phyloP scores from a whole-genome alignment of 2,888 invertebrate species.

The Myopa tessellatipennis region DNA sequence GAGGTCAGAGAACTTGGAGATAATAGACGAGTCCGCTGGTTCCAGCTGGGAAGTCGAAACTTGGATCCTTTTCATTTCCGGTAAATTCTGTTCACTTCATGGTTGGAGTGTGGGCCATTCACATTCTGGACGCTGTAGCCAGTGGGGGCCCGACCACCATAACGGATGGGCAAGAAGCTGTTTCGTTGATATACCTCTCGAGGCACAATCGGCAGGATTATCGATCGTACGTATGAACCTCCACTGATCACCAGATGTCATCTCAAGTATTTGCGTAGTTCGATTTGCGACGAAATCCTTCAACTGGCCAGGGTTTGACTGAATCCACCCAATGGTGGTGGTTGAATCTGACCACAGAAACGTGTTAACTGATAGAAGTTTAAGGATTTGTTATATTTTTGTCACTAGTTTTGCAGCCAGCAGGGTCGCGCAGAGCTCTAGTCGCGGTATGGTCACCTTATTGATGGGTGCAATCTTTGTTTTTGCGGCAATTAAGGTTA shows the following conservation, averaged over 20 bases:
- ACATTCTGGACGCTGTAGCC: neutral
- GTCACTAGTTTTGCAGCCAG: slow-evolving; percentile 9
- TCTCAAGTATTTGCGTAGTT: neutral
- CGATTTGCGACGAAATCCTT: slow-evolving; percentile 1
- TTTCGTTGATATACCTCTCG: neutral
- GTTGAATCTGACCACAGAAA: slow-evolving; percentile 25
- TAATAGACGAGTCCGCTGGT: neutral
- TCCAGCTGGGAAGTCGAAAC: neutral
- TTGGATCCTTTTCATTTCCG: neutral
- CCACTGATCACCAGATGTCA: slow-evolving; percentile 2
- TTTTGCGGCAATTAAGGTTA: slow-evolving; percentile 13
- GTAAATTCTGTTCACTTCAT: neutral
- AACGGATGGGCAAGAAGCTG: neutral
- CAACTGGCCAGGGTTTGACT: slow-evolving; percentile 6
- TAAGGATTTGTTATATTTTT: neutral
- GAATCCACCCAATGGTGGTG: slow-evolving; percentile 14
- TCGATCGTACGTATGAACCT: neutral
- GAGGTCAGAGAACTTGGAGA: neutral
- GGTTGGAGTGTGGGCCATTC: neutral
- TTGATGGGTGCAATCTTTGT: slow-evolving; percentile 23
- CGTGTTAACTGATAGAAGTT: neutral
- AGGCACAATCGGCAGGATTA: slow-evolving; percentile 14
- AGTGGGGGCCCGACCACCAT: neutral
- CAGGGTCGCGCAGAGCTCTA: slow-evolving; percentile 19
- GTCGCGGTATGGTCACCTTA: slow-evolving; percentile 21